Conservation (phyloP, 2,797 vertebrate species). For the Graptemys geographica region DNA sequence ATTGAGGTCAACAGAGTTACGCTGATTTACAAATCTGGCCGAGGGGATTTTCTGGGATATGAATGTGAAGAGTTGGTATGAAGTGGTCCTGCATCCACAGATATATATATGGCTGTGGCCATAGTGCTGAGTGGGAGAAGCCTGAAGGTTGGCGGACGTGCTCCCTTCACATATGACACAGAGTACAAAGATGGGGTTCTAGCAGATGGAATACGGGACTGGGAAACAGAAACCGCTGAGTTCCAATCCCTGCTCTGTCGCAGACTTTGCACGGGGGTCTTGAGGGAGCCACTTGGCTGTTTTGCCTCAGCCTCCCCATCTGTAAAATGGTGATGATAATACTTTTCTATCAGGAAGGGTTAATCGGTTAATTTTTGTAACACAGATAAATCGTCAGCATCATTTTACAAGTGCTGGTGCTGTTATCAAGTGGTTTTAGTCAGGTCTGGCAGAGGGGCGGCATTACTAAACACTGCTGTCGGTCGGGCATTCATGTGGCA, state of each 20-base stretch:
- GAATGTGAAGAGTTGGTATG: background rate
- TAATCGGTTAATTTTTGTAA: background rate
- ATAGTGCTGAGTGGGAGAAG: background rate
- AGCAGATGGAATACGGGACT: background rate
- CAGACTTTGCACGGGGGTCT: background rate
- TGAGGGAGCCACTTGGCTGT: background rate
- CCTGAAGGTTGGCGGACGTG: background rate
- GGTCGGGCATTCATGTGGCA: background rate
- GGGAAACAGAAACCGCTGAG: background rate
- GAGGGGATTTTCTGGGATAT: background rate
- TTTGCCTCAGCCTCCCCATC: background rate
- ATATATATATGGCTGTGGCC: background rate
- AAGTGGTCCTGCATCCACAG: fast-evolving
- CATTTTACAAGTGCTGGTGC: background rate
- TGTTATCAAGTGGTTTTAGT: background rate
- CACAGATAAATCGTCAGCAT: background rate
- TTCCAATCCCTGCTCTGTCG: background rate
- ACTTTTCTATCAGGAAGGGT: background rate
- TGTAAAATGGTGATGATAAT: background rate
- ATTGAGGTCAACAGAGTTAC: background rate
- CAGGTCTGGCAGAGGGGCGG: background rate
- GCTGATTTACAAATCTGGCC: background rate
- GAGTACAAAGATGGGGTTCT: too few relatives aligned
- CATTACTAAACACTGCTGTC: background rate
- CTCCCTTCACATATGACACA: background rate